Evolutionary conservation across 2,888 invertebrate species (phyloP), one percentile per base, ranked within the genome.

Genomic region (Seira sanloemensis): DNA sequence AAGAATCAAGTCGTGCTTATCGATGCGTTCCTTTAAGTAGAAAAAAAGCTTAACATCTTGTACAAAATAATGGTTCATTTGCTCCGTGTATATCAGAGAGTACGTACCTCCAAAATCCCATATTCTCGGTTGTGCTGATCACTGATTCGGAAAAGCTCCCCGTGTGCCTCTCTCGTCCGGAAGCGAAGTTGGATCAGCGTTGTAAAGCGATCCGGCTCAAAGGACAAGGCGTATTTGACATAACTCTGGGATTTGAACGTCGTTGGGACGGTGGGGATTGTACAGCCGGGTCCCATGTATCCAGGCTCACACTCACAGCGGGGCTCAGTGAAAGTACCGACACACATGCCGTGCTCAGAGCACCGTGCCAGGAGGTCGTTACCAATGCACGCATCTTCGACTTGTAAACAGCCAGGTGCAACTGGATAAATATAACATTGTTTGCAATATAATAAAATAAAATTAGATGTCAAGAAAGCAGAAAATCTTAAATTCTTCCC

Each of bases 91-190:
- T 5, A 37, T 37, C 26, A 19, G 46, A 27, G 25, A 7, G 46
- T 80, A 87, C 90, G 88, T 87, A 94, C 93, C 92, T 95, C 95
- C 71, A 98, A 92, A 89, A 98, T 97, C 65, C 97, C 97, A 91
- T 97, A 98, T 91, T 98, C 97, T 71, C 97, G 93, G 91, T 97
- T 97, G 90, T 97, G 97, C 91, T 97, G 97, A 92, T 97, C 97
- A 89, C 97, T 96, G 18, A 97, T 97, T 86, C 97, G 93, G 92
- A 98, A 97, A 26, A 99, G 93, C 92, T 98, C 97, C 0, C 98
- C 98, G 90, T 96, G 95, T 84, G 96, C 95, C 91, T 98, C 97
- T 27, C 97, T 94, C 0, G 98, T 98, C 87, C 99, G 94, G 92
- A 99, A 98, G 89, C 97, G 93, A 76, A 99, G 92, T 91, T 98